Base-by-base conservation (phyloP, 2,888 invertebrate species). In the Dryococelus australis region DNA sequence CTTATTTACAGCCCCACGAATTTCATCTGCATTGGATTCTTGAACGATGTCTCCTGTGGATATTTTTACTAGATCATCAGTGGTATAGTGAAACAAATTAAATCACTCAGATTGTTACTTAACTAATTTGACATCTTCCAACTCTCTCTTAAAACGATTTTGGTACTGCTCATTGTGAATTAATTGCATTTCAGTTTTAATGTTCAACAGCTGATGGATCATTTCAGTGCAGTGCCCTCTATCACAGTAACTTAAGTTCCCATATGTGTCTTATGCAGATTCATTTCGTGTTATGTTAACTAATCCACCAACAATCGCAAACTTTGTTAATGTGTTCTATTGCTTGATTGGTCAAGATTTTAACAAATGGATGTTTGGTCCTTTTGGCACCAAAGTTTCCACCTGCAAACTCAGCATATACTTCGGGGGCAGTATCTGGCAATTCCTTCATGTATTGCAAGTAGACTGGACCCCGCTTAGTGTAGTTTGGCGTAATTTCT, bases 311-410 rank as follows among this genome's bases (percentile, higher is more conserved):
- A n/a, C n/a, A 12, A 80, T 24, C n/a, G 80, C 80, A 80, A 80
- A 80, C 80, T 80, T 80, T 80, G 80, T 80, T 80, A 26, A 80
- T 80, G 26, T 80, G 80, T 80, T 80, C 80, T 26, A 80, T 80
- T 80, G 80, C 80, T 80, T 80, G 80, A 80, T 80, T 8, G 80
- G n/a, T 80, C 8, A 0, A 26, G n/a, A 80, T 80, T 80, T 80
- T 24, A 80, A 80, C 24, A 13, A n/a, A 80, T 80, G 80, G 26
- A n/a, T 24, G 24, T n/a, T 80, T 24, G 28, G 0, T 80, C 0
- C 80, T 12, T 80, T 80, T 80, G 80, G 4, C 80, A 0, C 80
- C n/a, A 80, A 80, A 80, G 26, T 80, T 26, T 80, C 26, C 24
- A n/a, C 80, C 26, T 80, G 28, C 80, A 80, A 80, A 80, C 80